Percentiles rank a stretch among this genome's conserved stretches.
Conservation (phyloP, 2,113 vertebrate species). For the Pelusios castaneus region DNA sequence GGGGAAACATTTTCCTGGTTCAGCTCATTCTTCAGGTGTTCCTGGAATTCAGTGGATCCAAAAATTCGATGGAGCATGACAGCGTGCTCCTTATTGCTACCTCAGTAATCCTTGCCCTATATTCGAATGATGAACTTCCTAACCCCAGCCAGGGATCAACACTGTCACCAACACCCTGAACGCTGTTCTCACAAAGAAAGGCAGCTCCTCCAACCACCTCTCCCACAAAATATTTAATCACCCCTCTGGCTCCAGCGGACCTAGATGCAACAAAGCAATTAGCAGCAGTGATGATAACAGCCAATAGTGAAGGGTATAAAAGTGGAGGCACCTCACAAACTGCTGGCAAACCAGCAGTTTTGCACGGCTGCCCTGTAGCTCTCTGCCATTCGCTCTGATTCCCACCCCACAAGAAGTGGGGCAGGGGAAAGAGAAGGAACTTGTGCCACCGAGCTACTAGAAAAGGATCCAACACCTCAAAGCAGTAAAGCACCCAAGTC, state of each 20-base stretch:
- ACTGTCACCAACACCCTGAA: not conserved
- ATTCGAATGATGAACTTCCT: not conserved
- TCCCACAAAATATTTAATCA: not conserved
- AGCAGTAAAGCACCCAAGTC: not conserved
- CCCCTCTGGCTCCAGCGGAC: accelerated
- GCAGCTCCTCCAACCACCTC: not conserved
- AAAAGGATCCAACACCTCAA: not conserved
- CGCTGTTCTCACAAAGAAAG: not conserved
- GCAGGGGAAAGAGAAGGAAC: not conserved
- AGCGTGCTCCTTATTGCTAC: not conserved
- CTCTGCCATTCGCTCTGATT: accelerated
- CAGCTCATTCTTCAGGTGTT: not conserved
- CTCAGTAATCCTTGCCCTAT: not conserved
- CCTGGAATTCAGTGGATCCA: accelerated
- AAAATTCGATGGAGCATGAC: not conserved
- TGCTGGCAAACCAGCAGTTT: not conserved
- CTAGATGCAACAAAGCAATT: not conserved
- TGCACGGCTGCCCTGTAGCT: not conserved
- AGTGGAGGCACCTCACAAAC: not conserved
- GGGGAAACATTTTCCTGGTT: not conserved
- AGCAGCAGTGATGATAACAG: accelerated
- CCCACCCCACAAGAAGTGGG: accelerated
- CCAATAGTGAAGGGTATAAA: not conserved
- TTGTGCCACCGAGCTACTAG: not conserved
- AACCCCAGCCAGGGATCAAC: not conserved